Percentiles rank a stretch among this genome's conserved stretches.
Conservation (phyloP, 2,797 vertebrate species). For the Cossypha caffra region DNA sequence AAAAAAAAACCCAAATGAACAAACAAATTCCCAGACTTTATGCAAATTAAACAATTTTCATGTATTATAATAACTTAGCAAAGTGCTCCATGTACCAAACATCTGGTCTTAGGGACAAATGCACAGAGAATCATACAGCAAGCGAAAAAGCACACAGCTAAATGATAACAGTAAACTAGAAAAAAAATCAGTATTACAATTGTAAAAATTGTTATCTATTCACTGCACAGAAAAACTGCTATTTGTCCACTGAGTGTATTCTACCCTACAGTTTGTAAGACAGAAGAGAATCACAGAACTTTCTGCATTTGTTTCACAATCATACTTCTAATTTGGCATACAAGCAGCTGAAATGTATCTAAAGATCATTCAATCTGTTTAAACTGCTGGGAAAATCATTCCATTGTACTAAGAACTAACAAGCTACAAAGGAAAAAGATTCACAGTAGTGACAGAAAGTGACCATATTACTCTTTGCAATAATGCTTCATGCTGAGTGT, state of each 20-base stretch:
- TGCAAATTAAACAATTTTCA: not conserved
- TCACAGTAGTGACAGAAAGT: not conserved
- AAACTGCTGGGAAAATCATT: not conserved
- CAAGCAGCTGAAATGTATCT: not conserved
- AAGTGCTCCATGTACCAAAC: not conserved
- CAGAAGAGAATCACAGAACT: not conserved
- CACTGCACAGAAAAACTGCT: not conserved
- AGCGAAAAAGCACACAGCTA: not conserved
- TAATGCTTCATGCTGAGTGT: not conserved
- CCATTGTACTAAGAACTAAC: not conserved
- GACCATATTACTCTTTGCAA: not conserved
- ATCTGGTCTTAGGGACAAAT: not conserved
- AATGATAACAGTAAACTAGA: not conserved
- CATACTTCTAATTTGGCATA: not conserved
- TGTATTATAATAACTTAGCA: not conserved
- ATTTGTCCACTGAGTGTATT: not conserved
- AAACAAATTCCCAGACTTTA: not conserved
- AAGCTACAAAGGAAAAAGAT: not conserved
- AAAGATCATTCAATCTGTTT: not conserved
- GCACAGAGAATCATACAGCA: not conserved
- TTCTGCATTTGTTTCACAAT: not conserved
- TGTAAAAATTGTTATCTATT: not conserved
- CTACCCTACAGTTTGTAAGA: not conserved
- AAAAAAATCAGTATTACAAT: not conserved
- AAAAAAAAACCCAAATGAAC: accelerated